phyloP scores from a whole-genome alignment of 2,797 vertebrate genomes.

The Sorex maritimensis region DNA sequence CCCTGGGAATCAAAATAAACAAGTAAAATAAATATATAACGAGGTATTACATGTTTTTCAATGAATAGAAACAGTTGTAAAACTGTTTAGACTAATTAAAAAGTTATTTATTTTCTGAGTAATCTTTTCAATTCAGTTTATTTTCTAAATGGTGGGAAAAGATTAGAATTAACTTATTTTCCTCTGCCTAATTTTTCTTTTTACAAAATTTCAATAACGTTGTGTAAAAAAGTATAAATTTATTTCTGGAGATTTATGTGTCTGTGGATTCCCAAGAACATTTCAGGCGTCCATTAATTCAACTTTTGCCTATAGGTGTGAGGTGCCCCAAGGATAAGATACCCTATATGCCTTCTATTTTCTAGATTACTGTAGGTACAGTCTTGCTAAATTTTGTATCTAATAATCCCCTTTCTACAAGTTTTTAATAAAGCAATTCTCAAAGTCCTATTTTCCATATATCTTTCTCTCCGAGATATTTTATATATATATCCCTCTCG shows the following conservation, averaged over 20 bases:
- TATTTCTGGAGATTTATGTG: background rate
- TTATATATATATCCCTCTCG: too few relatives aligned
- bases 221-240: too few relatives aligned
- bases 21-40: background rate
- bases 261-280: background rate
- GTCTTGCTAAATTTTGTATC: background rate
- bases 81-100: background rate
- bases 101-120: constrained; percentile 50
- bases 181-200: background rate
- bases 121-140: constrained; percentile 57
- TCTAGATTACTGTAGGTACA: background rate
- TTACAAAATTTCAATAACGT: background rate
- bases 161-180: constrained; percentile 42
- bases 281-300: background rate
- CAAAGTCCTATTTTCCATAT: background rate
- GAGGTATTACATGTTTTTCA: background rate
- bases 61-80: background rate
- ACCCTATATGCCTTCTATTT: background rate
- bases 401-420: background rate
- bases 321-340: background rate
- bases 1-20: constrained; percentile 41
- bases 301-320: background rate
- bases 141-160: constrained; percentile 17
- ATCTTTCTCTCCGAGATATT: too few relatives aligned
- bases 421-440: background rate